These are phyloP conservation scores for Leucophora obtusa DNA, from an alignment of 2,888 invertebrate species.

Conservation along the genomic window DNA sequence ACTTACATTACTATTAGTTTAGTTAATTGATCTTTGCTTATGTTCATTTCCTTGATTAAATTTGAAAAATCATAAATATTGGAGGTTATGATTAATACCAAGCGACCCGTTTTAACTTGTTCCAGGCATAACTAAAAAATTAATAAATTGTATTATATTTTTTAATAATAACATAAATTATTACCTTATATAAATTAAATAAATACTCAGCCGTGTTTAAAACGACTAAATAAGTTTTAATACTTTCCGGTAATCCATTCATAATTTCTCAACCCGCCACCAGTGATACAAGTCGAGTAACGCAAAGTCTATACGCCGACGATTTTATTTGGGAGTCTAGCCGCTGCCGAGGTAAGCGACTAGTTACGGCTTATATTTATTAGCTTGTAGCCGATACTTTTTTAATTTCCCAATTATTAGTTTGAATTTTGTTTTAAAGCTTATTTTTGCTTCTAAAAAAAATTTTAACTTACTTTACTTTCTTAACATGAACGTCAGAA, in stretches of 20 bases:
- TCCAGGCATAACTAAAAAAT: slow-evolving; percentile 66
- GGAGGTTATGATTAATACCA: slow-evolving; percentile 52
- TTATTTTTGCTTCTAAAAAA: no score
- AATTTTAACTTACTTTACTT: no score
- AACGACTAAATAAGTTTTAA: slow-evolving; percentile 50
- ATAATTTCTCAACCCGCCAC: slow-evolving; percentile 15
- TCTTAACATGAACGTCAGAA: no score
- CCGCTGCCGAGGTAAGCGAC: no score
- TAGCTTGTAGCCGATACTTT: no score
- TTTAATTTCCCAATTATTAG: no score
- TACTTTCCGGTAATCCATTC: slow-evolving; percentile 41
- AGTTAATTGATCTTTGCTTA: slow-evolving; percentile 65
- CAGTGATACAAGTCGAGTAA: no score
- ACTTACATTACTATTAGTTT: slow-evolving; percentile 62
- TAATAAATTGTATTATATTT: not conserved
- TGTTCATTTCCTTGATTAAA: slow-evolving; percentile 22
- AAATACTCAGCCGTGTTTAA: slow-evolving; percentile 12
- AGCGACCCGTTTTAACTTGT: slow-evolving; percentile 54
- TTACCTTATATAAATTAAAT: slow-evolving; percentile 53
- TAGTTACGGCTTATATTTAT: no score
- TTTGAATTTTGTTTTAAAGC: no score
- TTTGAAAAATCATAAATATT: slow-evolving; percentile 46
- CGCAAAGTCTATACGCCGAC: no score
- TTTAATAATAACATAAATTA: not conserved
- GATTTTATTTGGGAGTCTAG: no score